phyloP scores from a whole-genome alignment of 1,140 invertebrate genomes.

The Euwallacea similis region DNA sequence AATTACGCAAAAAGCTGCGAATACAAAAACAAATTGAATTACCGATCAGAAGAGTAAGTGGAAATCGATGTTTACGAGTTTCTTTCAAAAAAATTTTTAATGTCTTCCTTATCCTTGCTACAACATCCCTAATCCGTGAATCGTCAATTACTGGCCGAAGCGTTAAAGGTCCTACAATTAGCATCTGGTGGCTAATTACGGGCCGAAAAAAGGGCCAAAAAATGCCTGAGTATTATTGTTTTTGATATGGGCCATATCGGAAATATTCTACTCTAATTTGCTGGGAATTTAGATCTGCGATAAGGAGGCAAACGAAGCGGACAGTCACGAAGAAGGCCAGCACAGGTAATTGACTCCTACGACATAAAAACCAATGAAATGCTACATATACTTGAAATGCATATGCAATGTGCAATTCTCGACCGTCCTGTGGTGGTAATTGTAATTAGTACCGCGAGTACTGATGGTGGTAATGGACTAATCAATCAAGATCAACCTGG shows the following conservation, averaged over 20 bases:
- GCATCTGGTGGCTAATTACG: constrained; percentile 3
- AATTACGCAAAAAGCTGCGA: no score
- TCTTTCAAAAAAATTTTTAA: no score
- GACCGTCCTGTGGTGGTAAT: constrained; percentile 15
- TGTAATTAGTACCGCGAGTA: constrained; percentile 23
- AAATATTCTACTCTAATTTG: constrained; percentile 22
- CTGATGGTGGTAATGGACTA: constrained; percentile 16
- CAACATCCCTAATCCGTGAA: constrained; percentile 1
- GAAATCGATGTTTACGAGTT: no score
- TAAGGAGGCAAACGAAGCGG: constrained; percentile 11
- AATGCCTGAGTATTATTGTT: constrained; percentile 4
- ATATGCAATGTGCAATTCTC: constrained; percentile 21
- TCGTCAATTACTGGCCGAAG: constrained; percentile 19
- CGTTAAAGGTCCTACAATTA: constrained; percentile 18
- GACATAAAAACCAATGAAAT: constrained; percentile 25
- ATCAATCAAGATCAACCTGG: constrained; percentile 15
- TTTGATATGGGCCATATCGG: constrained; percentile 10
- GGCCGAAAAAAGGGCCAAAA: background rate
- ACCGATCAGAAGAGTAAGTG: no score
- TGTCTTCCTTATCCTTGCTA: no score
- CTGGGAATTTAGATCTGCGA: constrained; percentile 15
- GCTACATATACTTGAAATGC: constrained; percentile 21
- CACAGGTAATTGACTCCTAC: constrained; percentile 21
- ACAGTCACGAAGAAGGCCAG: constrained; percentile 18
- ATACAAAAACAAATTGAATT: no score